Conservation (phyloP, 2,888 invertebrate species). For the Dyspetes luteomarginatus region DNA sequence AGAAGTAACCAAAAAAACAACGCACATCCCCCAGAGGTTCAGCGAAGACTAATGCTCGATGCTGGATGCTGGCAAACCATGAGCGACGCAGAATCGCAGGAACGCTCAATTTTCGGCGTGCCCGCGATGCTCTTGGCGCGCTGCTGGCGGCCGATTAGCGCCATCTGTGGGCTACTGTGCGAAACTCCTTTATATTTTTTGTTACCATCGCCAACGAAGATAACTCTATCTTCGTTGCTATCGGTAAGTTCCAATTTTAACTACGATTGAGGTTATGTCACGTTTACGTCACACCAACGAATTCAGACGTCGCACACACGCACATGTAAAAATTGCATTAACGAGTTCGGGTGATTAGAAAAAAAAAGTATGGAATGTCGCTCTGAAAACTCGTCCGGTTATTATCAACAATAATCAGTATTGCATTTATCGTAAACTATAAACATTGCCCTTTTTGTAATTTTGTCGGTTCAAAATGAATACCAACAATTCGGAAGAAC, state of each 20-base stretch:
- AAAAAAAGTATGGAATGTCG: background rate
- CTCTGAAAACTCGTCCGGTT: background rate
- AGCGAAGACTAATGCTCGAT: too few species aligned
- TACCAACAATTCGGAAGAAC: constrained; percentile 13
- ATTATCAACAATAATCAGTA: background rate
- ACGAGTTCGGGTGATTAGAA: background rate
- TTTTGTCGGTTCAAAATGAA: constrained; percentile 21
- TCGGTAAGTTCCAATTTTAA: background rate
- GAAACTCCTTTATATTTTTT: too few species aligned
- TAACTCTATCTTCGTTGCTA: background rate
- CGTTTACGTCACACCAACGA: background rate
- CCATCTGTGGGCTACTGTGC: too few species aligned
- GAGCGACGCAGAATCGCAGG: too few species aligned
- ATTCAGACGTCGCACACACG: too few species aligned
- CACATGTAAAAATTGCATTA: background rate
- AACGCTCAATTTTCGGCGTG: too few species aligned
- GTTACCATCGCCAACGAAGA: too few species aligned
- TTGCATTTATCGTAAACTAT: background rate
- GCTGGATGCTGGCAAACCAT: too few species aligned
- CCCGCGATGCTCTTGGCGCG: too few species aligned
- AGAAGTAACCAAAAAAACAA: too few species aligned
- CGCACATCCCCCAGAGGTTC: too few species aligned
- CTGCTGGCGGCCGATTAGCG: too few species aligned
- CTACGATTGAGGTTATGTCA: constrained; percentile 29
- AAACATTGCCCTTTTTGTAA: background rate